Evolutionary conservation across 2,797 vertebrate species (phyloP).

Genomic region (Amblyraja radiata): DNA sequence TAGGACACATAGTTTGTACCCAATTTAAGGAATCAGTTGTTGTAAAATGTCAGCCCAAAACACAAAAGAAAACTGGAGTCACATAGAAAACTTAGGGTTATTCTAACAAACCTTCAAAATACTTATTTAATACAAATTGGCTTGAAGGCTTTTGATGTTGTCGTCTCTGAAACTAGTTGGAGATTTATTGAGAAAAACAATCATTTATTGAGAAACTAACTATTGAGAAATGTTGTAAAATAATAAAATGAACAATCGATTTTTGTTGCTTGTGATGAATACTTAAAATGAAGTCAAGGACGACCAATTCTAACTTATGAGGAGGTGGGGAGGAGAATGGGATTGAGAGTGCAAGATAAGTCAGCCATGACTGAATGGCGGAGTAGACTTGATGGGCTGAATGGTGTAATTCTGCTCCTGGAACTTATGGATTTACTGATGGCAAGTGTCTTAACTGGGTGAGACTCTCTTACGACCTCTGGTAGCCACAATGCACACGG

Average conservation of each 20-base stretch:
- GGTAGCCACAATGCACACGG: not conserved
- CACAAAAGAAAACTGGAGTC: not conserved
- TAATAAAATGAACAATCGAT: too few relatives aligned
- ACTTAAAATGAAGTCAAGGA: not conserved
- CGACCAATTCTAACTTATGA: not conserved
- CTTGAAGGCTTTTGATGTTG: not conserved
- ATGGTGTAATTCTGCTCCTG: too few relatives aligned
- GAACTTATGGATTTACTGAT: not conserved
- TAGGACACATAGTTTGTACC: too few relatives aligned
- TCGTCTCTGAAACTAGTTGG: not conserved
- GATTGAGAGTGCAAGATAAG: too few relatives aligned
- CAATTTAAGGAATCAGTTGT: too few relatives aligned
- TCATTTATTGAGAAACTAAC: too few relatives aligned
- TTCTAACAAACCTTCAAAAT: not conserved
- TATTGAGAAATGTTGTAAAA: too few relatives aligned
- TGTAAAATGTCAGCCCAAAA: too few relatives aligned
- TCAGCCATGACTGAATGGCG: too few relatives aligned
- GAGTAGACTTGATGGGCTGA: too few relatives aligned
- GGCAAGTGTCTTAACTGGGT: not conserved
- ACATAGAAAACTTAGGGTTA: not conserved
- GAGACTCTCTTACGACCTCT: not conserved
- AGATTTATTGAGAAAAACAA: not conserved
- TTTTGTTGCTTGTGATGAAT: not conserved
- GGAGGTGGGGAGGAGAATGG: too few relatives aligned
- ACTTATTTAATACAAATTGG: not conserved